A percentile compares a stretch with the other conserved stretches of the same genome.
Conservation (phyloP, 2,888 invertebrate species). For the Lasioglossum leucozonium region DNA sequence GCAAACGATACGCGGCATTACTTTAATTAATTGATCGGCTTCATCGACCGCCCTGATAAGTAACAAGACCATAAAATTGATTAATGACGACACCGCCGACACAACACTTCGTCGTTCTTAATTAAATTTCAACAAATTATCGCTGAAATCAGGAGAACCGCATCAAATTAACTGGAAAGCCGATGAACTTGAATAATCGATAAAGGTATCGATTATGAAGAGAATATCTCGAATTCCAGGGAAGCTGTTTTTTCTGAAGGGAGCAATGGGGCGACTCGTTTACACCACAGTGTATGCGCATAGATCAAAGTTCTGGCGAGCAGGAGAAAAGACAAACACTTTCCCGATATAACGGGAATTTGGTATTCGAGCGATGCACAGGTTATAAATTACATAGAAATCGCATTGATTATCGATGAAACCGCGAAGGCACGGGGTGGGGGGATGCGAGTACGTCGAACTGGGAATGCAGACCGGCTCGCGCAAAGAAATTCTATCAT, state of each 20-base stretch:
- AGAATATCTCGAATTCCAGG: neutral
- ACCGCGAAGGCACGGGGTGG: neutral
- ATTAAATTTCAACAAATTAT: neutral
- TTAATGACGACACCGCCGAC: neutral
- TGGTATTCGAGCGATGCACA: neutral
- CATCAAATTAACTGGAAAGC: neutral
- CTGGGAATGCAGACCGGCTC: neutral
- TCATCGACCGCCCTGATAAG: neutral
- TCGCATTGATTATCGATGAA: conserved; percentile 26
- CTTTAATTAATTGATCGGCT: conserved; percentile 4
- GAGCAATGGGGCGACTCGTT: neutral
- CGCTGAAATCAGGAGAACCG: neutral
- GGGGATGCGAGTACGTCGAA: neutral
- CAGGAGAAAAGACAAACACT: neutral
- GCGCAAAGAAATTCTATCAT: conserved; percentile 36
- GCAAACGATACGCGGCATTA: conserved; percentile 3
- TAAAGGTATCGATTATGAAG: neutral
- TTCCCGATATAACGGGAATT: neutral
- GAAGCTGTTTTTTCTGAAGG: neutral
- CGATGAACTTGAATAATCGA: neutral
- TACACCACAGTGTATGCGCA: neutral
- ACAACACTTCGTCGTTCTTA: neutral
- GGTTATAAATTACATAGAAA: conserved; percentile 3
- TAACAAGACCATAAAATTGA: neutral
- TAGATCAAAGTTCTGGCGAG: neutral